Conservation (phyloP, 2,113 vertebrate species). For the Cheirogaleus medius region DNA sequence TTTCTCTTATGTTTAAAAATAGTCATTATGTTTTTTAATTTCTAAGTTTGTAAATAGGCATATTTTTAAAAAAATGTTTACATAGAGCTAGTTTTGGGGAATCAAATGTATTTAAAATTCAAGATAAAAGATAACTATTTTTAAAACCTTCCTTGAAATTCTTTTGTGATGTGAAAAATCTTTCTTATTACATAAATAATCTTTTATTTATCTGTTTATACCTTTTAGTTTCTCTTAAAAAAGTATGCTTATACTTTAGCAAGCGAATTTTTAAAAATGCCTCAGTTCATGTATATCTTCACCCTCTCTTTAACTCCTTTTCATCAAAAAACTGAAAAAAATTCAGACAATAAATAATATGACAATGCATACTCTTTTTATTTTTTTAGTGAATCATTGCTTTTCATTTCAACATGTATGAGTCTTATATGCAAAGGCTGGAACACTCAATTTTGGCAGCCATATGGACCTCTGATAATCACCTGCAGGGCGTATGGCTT, state of each 20-base stretch:
- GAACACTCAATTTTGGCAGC: not conserved
- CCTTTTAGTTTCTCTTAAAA: not conserved
- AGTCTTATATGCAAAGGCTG: not conserved
- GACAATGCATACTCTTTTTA: not conserved
- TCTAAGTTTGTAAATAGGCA: not conserved
- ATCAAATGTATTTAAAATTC: constrained; percentile 7
- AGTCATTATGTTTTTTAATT: not conserved
- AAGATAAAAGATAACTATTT: not conserved
- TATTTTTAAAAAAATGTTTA: not conserved
- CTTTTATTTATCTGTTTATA: not conserved
- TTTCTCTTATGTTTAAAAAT: not conserved
- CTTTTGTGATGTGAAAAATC: not conserved
- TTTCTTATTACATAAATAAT: not conserved
- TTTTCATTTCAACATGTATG: not conserved
- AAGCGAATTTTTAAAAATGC: not conserved
- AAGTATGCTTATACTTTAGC: not conserved
- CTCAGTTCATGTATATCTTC: not conserved
- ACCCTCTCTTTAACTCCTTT: not conserved
- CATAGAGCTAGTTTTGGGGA: not conserved
- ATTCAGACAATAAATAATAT: not conserved
- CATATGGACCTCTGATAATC: not conserved
- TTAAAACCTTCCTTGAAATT: not conserved
- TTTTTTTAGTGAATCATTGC: not conserved
- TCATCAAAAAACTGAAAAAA: not conserved
- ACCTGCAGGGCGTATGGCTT: not conserved